Percentiles rank a stretch among this genome's conserved stretches.
These are phyloP conservation scores for Seriola aureovittata DNA, from an alignment of 2,113 vertebrate species.

Conservation along the genomic window DNA sequence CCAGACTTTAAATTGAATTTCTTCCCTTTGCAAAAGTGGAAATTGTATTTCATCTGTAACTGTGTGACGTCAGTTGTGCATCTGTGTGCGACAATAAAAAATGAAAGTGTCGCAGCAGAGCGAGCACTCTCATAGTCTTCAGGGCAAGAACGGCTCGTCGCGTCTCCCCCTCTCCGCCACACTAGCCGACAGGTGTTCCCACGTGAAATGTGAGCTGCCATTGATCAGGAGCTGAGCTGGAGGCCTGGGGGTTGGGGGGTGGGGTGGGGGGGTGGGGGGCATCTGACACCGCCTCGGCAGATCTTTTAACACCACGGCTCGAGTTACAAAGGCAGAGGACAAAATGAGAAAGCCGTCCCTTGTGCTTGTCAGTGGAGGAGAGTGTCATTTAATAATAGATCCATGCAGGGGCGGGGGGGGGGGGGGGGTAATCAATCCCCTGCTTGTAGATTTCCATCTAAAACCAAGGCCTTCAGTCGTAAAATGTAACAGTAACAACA, in stretches of 20 bases:
- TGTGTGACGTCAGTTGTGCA: not conserved
- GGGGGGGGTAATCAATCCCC: slow-evolving; percentile 35
- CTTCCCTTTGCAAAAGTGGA: not conserved
- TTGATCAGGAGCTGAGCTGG: slow-evolving; percentile 52
- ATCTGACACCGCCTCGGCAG: slow-evolving; percentile 65
- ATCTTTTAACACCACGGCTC: slow-evolving; percentile 56
- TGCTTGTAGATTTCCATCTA: not conserved
- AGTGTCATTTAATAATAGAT: slow-evolving; percentile 62
- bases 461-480: not conserved
- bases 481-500: not conserved
- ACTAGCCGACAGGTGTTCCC: slow-evolving; percentile 57
- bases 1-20: not conserved
- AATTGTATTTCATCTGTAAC: not conserved
- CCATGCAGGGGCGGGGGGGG: not conserved
- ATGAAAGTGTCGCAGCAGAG: slow-evolving; percentile 27
- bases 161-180: not conserved
- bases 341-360: slow-evolving; percentile 34
- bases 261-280: slow-evolving; percentile 25
- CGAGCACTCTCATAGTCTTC: not conserved
- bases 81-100: not conserved
- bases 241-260: not conserved
- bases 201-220: slow-evolving; percentile 69
- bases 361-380: slow-evolving; percentile 26
- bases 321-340: slow-evolving; percentile 55
- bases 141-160: not conserved